Evolutionary conservation across 2,888 invertebrate genomes (phyloP).

Genomic region (Sinohyriopsis cumingii): DNA sequence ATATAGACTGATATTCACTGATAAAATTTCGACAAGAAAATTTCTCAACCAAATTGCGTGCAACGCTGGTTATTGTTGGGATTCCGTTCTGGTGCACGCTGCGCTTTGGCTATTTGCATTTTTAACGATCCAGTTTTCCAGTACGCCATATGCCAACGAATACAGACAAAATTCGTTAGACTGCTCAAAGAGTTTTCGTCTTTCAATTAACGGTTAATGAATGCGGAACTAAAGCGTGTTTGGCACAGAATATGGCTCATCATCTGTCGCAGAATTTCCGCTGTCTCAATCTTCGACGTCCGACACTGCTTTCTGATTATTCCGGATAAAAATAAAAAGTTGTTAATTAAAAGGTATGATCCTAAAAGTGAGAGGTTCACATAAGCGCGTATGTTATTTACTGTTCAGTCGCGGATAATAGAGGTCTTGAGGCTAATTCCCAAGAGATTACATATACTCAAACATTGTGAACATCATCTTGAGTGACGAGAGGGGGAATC

Average conservation of each 20-base stretch:
- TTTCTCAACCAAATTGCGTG: conserved; percentile 3
- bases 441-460: too few species aligned
- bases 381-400: neutral
- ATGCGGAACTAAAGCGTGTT: conserved; percentile 9
- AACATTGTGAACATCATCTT: too few species aligned
- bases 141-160: conserved; percentile 18
- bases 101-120: conserved; percentile 22
- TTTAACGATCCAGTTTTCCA: conserved; percentile 2
- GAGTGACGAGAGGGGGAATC: too few species aligned
- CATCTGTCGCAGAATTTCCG: too few species aligned
- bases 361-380: neutral
- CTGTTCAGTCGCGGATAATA: too few species aligned
- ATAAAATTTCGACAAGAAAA: conserved; percentile 6
- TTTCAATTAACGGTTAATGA: conserved; percentile 13
- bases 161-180: conserved; percentile 2
- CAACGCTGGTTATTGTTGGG: conserved; percentile 2
- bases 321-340: too few species aligned
- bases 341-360: neutral
- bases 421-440: too few species aligned
- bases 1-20: conserved; percentile 2
- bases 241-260: too few species aligned
- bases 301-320: too few species aligned
- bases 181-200: conserved; percentile 8
- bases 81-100: conserved; percentile 4
- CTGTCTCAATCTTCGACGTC: too few species aligned